Percentiles rank a stretch among this genome's conserved stretches.
These are phyloP conservation scores for Jacana jacana DNA, from an alignment of 2,113 vertebrate species.

Conservation along the genomic window DNA sequence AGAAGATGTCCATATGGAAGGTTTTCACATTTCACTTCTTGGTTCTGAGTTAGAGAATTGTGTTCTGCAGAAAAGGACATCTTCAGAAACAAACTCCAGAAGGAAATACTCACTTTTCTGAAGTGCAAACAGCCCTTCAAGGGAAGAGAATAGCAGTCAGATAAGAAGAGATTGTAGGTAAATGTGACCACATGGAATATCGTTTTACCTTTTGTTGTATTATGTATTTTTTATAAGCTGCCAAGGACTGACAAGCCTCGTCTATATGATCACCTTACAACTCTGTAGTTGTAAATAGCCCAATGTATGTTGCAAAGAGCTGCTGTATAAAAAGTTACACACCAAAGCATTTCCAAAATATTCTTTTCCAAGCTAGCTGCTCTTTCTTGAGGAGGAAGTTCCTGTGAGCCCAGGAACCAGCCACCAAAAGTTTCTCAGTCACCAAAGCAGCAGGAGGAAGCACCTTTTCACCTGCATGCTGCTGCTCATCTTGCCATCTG, in stretches of 20 bases:
- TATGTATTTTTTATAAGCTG: background rate
- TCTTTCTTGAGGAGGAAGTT: background rate
- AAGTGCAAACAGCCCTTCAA: background rate
- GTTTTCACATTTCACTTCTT: background rate
- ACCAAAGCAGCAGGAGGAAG: background rate
- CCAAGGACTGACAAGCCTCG: background rate
- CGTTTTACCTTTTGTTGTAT: background rate
- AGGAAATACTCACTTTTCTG: background rate
- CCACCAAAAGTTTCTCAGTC: no score
- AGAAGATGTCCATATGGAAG: background rate
- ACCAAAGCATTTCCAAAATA: constrained; percentile 11
- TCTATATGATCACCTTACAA: background rate
- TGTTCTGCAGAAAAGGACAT: background rate
- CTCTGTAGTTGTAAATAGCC: background rate
- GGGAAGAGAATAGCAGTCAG: background rate
- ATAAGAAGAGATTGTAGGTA: background rate
- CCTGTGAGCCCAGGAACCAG: background rate
- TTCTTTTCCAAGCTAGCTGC: background rate
- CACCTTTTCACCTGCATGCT: background rate
- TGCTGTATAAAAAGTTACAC: background rate
- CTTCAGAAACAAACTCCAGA: background rate
- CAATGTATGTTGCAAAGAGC: background rate
- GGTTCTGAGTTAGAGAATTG: background rate
- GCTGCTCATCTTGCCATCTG: background rate
- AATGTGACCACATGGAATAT: background rate